These are phyloP conservation scores for Microtus ochrogaster DNA, from an alignment of 2,113 vertebrate genomes.

Conservation along the genomic window DNA sequence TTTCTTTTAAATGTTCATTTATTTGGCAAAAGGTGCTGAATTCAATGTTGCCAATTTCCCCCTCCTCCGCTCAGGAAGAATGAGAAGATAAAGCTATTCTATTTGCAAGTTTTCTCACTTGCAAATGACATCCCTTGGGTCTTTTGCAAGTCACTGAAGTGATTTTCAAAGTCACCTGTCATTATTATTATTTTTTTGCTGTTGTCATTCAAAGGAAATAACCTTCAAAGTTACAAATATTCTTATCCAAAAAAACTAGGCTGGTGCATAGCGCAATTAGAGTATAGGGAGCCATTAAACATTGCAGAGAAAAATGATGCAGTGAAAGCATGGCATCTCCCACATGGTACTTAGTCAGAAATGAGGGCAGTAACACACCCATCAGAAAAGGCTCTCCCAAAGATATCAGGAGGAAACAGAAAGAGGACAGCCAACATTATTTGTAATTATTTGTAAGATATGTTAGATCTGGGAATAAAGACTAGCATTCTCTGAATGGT, in stretches of 20 bases:
- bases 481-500: neutral
- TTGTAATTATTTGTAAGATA: neutral
- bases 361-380: neutral
- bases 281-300: constrained; percentile 49
- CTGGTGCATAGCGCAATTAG: constrained; percentile 7
- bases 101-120: constrained; percentile 58
- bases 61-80: neutral
- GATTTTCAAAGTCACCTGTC: constrained; percentile 46
- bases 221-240: constrained; percentile 17
- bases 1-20: constrained; percentile 56
- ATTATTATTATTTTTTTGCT: constrained; percentile 9
- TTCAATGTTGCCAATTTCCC: constrained; percentile 36
- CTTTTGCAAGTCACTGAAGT: constrained; percentile 35
- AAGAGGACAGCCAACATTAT: neutral
- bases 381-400: neutral
- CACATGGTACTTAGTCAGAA: neutral
- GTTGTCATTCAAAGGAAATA: constrained; percentile 49
- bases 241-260: neutral
- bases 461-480: neutral
- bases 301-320: neutral
- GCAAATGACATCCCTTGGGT: constrained; percentile 18
- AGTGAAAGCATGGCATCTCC: neutral
- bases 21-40: constrained; percentile 53
- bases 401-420: neutral
- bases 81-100: constrained; percentile 45